phyloP scores from a whole-genome alignment of 2,113 vertebrate species.

The Rhagologus leucostigma region DNA sequence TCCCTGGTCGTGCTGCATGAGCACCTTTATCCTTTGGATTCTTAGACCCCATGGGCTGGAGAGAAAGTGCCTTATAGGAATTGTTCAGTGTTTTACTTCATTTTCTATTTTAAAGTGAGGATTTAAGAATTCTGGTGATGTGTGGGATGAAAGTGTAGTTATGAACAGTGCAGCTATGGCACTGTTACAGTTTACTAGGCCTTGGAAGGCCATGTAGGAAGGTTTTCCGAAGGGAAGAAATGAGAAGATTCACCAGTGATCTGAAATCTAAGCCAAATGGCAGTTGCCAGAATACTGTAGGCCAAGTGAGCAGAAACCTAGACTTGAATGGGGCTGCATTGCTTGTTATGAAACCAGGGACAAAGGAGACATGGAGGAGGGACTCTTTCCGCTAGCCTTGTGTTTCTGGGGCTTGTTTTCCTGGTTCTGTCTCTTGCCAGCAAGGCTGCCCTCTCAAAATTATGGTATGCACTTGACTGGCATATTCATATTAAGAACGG shows the following conservation, averaged over 20 bases:
- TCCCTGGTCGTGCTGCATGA: not conserved
- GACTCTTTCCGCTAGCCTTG: not conserved
- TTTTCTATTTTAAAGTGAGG: not conserved
- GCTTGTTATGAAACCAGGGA: slow-evolving; percentile 2
- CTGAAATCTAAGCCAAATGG: not conserved
- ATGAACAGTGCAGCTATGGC: not conserved
- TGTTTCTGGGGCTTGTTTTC: not conserved
- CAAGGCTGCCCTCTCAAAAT: not conserved
- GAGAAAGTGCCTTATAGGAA: not conserved
- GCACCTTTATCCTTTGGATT: not conserved
- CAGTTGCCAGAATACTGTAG: not conserved
- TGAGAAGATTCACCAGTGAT: not conserved
- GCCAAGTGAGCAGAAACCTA: not conserved
- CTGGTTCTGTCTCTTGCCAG: not conserved
- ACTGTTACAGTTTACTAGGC: not conserved
- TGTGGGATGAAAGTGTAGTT: not conserved
- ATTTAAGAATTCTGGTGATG: not conserved
- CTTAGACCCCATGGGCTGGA: not conserved
- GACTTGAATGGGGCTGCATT: not conserved
- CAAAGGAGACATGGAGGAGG: not conserved
- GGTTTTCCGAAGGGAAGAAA: not conserved
- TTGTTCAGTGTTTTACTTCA: not conserved
- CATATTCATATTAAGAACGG: not conserved
- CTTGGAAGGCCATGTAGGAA: not conserved
- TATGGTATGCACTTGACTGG: not conserved